Evolutionary conservation across 2,113 vertebrate species (phyloP).

Genomic region (Oncorhynchus nerka): DNA sequence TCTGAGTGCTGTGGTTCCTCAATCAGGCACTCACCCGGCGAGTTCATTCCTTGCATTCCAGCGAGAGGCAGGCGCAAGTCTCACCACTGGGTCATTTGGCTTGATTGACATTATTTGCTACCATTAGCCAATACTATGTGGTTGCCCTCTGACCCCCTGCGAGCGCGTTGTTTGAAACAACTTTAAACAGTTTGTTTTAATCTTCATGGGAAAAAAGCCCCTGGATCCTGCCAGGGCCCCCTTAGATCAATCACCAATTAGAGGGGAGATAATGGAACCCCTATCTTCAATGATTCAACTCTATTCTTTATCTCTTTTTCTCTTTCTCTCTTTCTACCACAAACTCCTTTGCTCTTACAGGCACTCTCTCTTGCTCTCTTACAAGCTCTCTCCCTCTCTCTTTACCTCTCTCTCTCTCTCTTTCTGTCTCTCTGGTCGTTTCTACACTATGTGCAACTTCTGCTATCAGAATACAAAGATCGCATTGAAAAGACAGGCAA

Average conservation of each 20-base stretch:
- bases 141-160: constrained; percentile 76
- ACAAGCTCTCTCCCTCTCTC: too few species aligned
- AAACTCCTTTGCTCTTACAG: too few species aligned
- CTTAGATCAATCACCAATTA: constrained; percentile 73
- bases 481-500: too few species aligned
- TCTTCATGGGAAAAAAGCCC: constrained; percentile 72
- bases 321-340: constrained; percentile 40
- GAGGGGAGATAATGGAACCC: constrained; percentile 63
- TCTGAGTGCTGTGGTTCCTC: not conserved
- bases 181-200: constrained; percentile 75
- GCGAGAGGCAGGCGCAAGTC: constrained; percentile 58
- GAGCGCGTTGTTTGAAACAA: constrained; percentile 74
- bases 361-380: too few species aligned
- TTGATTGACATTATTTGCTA: constrained; percentile 83
- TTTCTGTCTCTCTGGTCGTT: too few species aligned
- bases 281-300: constrained; percentile 60
- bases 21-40: constrained; percentile 42
- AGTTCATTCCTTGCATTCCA: constrained; percentile 78
- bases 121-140: constrained; percentile 78
- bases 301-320: constrained; percentile 9
- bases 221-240: constrained; percentile 55
- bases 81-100: constrained; percentile 70
- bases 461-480: too few species aligned
- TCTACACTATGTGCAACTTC: too few species aligned
- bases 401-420: too few species aligned